Conservation (phyloP, 2,113 vertebrate genomes). For the Phaethornis superciliosus region DNA sequence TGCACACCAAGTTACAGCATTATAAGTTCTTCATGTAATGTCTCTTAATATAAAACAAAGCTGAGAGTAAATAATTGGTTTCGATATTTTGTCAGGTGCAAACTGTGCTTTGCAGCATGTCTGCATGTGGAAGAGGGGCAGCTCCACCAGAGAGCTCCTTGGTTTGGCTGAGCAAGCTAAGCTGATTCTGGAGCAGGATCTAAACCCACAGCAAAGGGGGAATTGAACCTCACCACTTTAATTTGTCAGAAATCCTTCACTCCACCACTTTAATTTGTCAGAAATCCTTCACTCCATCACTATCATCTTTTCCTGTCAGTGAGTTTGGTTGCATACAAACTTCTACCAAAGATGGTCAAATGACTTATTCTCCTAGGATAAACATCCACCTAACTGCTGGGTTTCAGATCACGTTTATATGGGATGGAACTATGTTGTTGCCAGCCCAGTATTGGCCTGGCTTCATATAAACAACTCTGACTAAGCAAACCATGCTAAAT, state of each 20-base stretch:
- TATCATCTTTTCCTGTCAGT: background rate
- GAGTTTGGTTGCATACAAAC: background rate
- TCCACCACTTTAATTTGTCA: no score
- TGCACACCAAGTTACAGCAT: background rate
- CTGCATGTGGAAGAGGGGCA: background rate
- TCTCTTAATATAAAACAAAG: background rate
- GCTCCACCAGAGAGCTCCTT: background rate
- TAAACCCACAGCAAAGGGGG: background rate
- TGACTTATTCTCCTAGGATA: background rate
- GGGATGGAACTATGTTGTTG: background rate
- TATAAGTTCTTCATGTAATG: background rate
- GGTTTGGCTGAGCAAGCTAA: background rate
- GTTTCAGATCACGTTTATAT: background rate
- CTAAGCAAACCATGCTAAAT: conserved; percentile 41
- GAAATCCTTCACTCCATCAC: background rate
- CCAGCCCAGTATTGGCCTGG: background rate
- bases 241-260: background rate
- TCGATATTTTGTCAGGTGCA: background rate
- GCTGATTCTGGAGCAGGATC: background rate
- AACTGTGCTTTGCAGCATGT: background rate
- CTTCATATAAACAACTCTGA: conserved; percentile 44
- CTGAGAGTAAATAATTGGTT: background rate
- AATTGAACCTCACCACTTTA: background rate
- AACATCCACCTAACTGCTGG: background rate
- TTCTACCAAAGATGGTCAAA: background rate